These are phyloP conservation scores for Momotus momota DNA, from an alignment of 2,797 vertebrate genomes.

Conservation along the genomic window DNA sequence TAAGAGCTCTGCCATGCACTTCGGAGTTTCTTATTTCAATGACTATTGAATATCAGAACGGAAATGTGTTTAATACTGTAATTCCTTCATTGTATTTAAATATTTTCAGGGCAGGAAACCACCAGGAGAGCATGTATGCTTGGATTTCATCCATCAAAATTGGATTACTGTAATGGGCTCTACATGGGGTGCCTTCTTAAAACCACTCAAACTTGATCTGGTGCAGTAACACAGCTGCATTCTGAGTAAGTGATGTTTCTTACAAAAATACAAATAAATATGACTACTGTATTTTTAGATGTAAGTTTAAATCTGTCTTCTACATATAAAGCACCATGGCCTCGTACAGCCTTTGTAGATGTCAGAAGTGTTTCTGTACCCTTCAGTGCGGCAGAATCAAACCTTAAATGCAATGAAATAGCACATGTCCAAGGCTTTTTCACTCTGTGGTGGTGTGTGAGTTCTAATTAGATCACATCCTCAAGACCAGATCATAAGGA, in stretches of 20 bases:
- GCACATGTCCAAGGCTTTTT: background rate
- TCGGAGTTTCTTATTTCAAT: constrained; percentile 38
- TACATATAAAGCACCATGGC: background rate
- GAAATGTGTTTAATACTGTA: constrained; percentile 42
- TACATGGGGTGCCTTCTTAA: constrained; percentile 41
- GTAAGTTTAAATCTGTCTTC: background rate
- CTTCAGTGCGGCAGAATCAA: background rate
- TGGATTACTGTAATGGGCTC: constrained; percentile 59
- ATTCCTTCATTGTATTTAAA: constrained; percentile 57
- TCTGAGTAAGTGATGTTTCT: background rate
- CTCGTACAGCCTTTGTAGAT: background rate
- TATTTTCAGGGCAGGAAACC: constrained; percentile 42
- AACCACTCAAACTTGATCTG: constrained; percentile 27
- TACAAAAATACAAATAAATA: background rate
- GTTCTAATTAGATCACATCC: background rate
- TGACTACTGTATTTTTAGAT: background rate
- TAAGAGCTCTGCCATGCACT: background rate
- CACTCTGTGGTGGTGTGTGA: background rate
- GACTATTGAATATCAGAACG: constrained; percentile 11
- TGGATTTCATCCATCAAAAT: constrained; percentile 52
- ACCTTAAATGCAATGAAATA: background rate
- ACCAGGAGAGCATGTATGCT: constrained; percentile 6
- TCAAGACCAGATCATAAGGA: background rate
- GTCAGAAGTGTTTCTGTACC: background rate
- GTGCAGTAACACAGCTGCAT: background rate